phyloP scores from a whole-genome alignment of 2,888 invertebrate genomes.

The Aromia moschata region DNA sequence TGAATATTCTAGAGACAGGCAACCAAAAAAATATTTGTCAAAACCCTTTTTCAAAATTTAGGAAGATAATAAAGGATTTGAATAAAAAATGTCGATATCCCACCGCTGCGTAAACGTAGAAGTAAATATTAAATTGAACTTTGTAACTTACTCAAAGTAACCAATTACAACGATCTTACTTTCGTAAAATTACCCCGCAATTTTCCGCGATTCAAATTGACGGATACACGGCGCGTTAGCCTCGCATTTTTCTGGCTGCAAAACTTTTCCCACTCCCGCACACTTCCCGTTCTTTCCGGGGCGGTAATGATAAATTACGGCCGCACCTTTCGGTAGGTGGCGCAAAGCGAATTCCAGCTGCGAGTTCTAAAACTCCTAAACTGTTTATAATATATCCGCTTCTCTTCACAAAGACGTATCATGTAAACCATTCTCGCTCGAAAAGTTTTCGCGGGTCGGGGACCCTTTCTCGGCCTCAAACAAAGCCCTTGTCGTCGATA shows the following conservation, averaged over 20 bases:
- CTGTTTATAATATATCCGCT: conserved; percentile 50
- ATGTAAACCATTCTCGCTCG: conserved; percentile 42
- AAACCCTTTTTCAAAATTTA: too few species aligned
- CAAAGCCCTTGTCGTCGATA: conserved; percentile 32
- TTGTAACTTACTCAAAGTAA: too few species aligned
- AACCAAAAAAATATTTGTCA: too few species aligned
- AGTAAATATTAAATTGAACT: too few species aligned
- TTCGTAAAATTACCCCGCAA: conserved; percentile 35
- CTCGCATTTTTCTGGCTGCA: conserved; percentile 46
- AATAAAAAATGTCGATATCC: too few species aligned
- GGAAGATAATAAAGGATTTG: too few species aligned
- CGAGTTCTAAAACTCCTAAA: conserved; percentile 50
- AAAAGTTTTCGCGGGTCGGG: conserved; percentile 31
- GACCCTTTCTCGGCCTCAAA: conserved; percentile 22
- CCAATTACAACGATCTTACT: conserved; percentile 32
- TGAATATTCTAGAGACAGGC: too few species aligned
- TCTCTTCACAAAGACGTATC: conserved; percentile 44
- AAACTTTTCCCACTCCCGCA: conserved; percentile 41
- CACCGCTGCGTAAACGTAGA: too few species aligned
- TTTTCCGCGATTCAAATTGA: conserved; percentile 45
- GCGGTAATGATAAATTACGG: conserved; percentile 53
- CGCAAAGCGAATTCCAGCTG: conserved; percentile 49
- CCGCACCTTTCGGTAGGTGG: conserved; percentile 50
- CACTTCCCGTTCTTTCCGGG: conserved; percentile 47
- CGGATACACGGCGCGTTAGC: conserved; percentile 51